A percentile compares a stretch with the other conserved stretches of the same genome.
Conservation (phyloP, 2,888 invertebrate species). For the Trichacis sp. region DNA sequence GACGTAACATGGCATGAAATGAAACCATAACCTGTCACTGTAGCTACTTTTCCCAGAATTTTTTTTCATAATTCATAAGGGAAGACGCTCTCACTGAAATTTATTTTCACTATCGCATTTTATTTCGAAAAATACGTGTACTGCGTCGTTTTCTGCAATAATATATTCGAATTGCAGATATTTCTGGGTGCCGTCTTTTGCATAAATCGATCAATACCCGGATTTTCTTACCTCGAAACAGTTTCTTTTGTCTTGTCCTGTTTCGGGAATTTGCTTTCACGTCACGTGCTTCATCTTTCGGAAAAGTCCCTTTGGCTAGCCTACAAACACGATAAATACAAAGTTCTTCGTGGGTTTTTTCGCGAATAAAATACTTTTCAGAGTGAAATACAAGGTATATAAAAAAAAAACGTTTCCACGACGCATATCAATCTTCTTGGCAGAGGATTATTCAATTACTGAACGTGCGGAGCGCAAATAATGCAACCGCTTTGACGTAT, state of each 20-base stretch:
- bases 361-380: slow-evolving; percentile 17
- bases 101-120: too few relatives aligned
- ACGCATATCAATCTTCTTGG: slow-evolving; percentile 13
- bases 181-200: too few relatives aligned
- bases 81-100: too few relatives aligned
- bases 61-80: too few relatives aligned
- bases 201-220: background rate
- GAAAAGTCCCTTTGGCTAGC: slow-evolving; percentile 14
- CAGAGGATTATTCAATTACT: slow-evolving; percentile 12
- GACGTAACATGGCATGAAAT: slow-evolving; percentile 55
- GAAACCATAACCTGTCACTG: too few relatives aligned
- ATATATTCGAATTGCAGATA: too few relatives aligned
- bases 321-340: slow-evolving; percentile 15
- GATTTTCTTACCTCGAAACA: background rate
- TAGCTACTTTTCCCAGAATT: too few relatives aligned
- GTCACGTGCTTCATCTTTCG: slow-evolving; percentile 34
- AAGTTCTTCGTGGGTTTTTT: slow-evolving; percentile 24
- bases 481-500: background rate
- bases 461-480: background rate
- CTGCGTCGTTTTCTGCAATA: too few relatives aligned
- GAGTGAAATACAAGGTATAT: too few relatives aligned
- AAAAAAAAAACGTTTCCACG: too few relatives aligned
- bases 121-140: too few relatives aligned
- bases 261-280: slow-evolving; percentile 17
- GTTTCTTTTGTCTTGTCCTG: slow-evolving; percentile 2